These are phyloP conservation scores for Vombatus ursinus DNA, from an alignment of 2,113 vertebrate genomes.

Conservation along the genomic window DNA sequence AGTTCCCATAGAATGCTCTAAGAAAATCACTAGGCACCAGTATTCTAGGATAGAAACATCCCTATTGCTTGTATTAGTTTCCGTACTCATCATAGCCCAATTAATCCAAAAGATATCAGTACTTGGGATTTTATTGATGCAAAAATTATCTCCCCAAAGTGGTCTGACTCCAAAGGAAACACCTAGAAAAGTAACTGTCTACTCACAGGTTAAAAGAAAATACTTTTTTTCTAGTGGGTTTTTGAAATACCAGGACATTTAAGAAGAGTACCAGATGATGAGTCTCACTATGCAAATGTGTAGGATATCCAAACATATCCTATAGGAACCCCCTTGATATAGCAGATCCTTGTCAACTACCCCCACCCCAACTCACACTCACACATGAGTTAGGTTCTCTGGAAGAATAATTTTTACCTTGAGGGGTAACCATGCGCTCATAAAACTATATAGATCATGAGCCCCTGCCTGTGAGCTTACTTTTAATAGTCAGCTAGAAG, in stretches of 20 bases:
- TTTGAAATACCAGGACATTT: background rate
- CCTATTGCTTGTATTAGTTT: background rate
- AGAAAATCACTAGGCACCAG: no score
- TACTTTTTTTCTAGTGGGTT: background rate
- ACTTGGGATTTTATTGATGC: background rate
- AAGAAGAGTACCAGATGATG: background rate
- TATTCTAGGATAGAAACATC: background rate
- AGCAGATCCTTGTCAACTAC: background rate
- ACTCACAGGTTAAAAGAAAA: background rate
- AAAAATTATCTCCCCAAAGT: background rate
- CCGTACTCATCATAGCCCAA: background rate
- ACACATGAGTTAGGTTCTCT: background rate
- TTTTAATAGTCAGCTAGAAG: background rate
- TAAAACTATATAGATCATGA: background rate
- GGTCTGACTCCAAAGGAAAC: background rate
- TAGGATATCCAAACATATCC: background rate
- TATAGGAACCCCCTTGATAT: background rate
- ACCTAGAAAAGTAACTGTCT: background rate
- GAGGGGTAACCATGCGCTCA: background rate
- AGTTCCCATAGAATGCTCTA: background rate
- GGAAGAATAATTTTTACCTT: background rate
- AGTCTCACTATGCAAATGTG: background rate
- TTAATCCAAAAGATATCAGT: background rate
- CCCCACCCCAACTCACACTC: background rate
- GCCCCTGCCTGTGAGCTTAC: background rate